A percentile compares a stretch with the other conserved stretches of the same genome.
Evolutionary conservation across 2,888 invertebrate species (phyloP).

Genomic region (Apodemia zela): DNA sequence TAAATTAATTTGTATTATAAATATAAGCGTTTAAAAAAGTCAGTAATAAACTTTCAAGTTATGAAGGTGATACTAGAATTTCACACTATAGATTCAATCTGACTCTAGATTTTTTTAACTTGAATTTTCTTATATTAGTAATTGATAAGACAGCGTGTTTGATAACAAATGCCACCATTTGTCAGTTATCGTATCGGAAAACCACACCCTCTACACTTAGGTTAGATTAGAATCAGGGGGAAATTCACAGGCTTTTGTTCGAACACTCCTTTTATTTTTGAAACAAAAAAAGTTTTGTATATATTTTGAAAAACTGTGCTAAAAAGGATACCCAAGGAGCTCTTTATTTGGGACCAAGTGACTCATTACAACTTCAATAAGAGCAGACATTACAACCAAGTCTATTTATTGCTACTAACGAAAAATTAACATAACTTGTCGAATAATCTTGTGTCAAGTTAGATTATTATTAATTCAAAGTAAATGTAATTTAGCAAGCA

Average conservation of each 20-base stretch:
- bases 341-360: no score
- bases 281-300: background rate
- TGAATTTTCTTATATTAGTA: background rate
- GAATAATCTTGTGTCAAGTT: background rate
- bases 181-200: constrained; percentile 4
- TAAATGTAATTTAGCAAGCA: background rate
- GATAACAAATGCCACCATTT: constrained; percentile 12
- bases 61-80: no score
- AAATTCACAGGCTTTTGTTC: background rate
- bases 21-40: no score
- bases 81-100: background rate
- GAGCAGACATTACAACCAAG: background rate
- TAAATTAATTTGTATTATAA: no score
- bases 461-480: background rate
- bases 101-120: background rate
- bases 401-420: background rate
- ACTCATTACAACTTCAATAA: no score
- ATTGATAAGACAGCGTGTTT: background rate
- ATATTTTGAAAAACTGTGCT: no score
- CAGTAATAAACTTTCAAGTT: no score
- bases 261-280: background rate
- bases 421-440: background rate
- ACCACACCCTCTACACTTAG: constrained; percentile 3
- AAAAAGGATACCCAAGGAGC: no score
- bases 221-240: background rate